Evolutionary conservation across 2,888 invertebrate species (phyloP), one percentile per base, ranked within the genome.

Genomic region (Dione juno): DNA sequence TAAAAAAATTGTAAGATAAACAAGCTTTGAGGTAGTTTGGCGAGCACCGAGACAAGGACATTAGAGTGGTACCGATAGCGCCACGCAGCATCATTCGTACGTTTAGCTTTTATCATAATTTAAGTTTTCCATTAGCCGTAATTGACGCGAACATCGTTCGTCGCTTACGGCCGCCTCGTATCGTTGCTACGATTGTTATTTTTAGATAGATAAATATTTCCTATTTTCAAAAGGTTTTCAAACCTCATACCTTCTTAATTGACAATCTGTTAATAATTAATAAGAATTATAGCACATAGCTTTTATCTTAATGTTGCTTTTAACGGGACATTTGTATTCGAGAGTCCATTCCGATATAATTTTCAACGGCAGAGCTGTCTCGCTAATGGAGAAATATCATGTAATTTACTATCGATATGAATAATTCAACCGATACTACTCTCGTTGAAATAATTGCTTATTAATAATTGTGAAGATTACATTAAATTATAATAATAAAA

Each of bases 41-140:
- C 21, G n/a, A 43, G 37, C 11, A 28, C 59, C 43, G 54, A 66
- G 71, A 59, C 69, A 53, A 74, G 69, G 76, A 72, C 50, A 64
- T 70, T 74, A 79, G 74, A 67, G 58, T 72, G 70, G 72, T 70
- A 57, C 75, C 75, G 74, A 80, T 81, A 80, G 76, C 82, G 81
- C 81, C 83, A 81, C 83, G 80, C 88, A 88, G 88, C 84, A 85
- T 88, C 88, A 87, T 84, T 80, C 82, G 82, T 82, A 87, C 88
- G 84, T 85, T 89, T 84, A 84, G 91, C 92, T 93, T 92, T 92
- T 92, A 92, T 92, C 92, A 93, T 92, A 93, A 92, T 93, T 93
- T 91, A 92, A 92, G 92, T 93, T 92, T 90, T 91, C 92, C 93
- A 93, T 93, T 92, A 92, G 90, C 87, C 82, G 84, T 92, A 92